Percentiles rank a stretch among this genome's conserved stretches.
Evolutionary conservation across 2,113 vertebrate genomes (phyloP).

Genomic region (Pangasianodon gigas): DNA sequence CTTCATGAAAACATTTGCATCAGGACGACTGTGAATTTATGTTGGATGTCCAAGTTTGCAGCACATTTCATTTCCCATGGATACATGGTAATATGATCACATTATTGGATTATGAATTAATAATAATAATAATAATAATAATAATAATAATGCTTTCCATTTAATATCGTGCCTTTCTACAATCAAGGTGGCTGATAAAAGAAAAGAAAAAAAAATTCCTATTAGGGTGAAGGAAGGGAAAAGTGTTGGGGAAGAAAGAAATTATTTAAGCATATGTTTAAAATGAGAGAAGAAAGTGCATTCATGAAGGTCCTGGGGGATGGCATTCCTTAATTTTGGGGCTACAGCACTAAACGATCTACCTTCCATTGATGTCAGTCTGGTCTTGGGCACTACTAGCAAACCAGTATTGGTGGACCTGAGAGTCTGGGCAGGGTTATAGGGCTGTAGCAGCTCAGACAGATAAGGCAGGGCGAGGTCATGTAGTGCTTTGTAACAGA

Average conservation of each 20-base stretch:
- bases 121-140: constrained; percentile 9
- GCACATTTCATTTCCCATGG: neutral
- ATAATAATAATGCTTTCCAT: neutral
- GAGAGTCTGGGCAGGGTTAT: neutral
- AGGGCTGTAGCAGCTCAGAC: constrained; percentile 1
- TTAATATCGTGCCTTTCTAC: neutral
- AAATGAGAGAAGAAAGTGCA: neutral
- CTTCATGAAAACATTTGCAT: neutral
- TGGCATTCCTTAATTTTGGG: neutral
- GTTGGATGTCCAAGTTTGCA: neutral
- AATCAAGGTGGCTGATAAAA: neutral
- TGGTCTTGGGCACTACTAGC: neutral
- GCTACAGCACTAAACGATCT: neutral
- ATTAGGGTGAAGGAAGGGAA: neutral
- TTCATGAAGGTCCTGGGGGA: neutral
- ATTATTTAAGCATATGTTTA: neutral
- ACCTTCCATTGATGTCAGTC: neutral
- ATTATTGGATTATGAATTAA: neutral
- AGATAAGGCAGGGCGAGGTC: neutral
- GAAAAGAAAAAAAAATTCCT: neutral
- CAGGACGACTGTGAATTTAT: neutral
- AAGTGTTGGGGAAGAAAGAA: neutral
- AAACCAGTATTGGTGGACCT: neutral
- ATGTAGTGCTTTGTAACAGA: neutral
- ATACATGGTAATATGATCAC: neutral